A percentile compares a stretch with the other conserved stretches of the same genome.
phyloP scores from a whole-genome alignment of 1,140 invertebrate genomes.

The Drosophila kikkawai region DNA sequence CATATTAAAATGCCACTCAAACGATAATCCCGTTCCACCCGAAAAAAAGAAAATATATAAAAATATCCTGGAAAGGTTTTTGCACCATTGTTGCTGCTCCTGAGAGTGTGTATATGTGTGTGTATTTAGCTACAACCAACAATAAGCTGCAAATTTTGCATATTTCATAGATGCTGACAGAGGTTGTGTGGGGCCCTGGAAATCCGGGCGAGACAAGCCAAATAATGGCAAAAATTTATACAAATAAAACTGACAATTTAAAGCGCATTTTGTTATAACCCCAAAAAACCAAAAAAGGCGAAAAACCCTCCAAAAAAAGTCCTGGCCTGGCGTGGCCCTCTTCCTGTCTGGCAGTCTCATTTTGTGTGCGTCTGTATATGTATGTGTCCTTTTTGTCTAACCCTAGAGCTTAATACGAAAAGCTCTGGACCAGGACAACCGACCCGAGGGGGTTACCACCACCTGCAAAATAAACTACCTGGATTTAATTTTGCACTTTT shows the following conservation, averaged over 20 bases:
- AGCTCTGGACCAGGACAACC: conserved; percentile 49
- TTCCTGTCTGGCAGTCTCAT: conserved; percentile 6
- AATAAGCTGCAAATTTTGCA: conserved; percentile 81
- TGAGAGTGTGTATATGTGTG: conserved; percentile 9
- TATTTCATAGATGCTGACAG: conserved; percentile 78
- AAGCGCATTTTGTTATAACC: conserved; percentile 47
- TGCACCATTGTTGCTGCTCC: conserved; percentile 15
- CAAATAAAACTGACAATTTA: conserved; percentile 82
- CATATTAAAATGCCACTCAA: conserved; percentile 83
- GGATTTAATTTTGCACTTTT: conserved; percentile 79
- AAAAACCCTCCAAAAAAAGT: conserved; percentile 11
- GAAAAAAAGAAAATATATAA: conserved; percentile 2
- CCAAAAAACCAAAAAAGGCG: not conserved
- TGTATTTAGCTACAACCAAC: conserved; percentile 65
- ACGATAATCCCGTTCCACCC: conserved; percentile 64
- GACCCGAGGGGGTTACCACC: conserved; percentile 60
- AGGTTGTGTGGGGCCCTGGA: conserved; percentile 29
- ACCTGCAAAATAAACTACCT: conserved; percentile 64
- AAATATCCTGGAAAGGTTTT: conserved; percentile 16
- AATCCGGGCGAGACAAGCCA: conserved; percentile 61
- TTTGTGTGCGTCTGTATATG: conserved; percentile 12
- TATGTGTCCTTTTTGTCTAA: conserved; percentile 57
- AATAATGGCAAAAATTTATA: conserved; percentile 79
- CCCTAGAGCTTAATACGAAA: conserved; percentile 58
- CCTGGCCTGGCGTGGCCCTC: not conserved